Percentiles rank a stretch among this genome's conserved stretches.
Evolutionary conservation across 2,888 invertebrate genomes (phyloP).

Genomic region (Synergus japonicus): DNA sequence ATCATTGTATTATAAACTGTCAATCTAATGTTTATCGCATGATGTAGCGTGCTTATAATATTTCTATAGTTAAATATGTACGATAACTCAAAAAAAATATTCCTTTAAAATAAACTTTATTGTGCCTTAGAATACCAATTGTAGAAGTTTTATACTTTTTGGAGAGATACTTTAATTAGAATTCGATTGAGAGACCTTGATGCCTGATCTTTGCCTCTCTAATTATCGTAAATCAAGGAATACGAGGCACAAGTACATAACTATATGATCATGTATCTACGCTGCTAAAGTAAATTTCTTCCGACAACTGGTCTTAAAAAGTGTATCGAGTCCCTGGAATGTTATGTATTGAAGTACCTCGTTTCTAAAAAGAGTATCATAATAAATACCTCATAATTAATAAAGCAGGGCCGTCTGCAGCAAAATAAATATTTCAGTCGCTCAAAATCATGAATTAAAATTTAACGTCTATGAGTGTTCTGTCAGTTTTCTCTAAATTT

Average conservation of each 20-base stretch:
- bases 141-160: neutral
- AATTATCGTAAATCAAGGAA: neutral
- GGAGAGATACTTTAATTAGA: neutral
- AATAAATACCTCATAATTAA: constrained; percentile 2
- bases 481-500: no score
- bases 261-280: neutral
- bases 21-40: no score
- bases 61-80: no score
- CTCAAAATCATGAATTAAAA: neutral
- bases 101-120: no score
- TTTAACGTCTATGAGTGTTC: no score
- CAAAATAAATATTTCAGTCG: neutral
- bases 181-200: neutral
- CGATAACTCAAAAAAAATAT: no score
- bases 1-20: no score
- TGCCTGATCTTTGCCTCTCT: constrained; percentile 1
- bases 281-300: neutral
- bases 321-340: neutral
- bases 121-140: neutral
- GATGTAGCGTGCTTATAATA: no score
- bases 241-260: neutral
- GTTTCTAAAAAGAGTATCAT: neutral
- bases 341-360: neutral
- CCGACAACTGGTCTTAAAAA: constrained; percentile 1
- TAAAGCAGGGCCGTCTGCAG: neutral